phyloP scores from a whole-genome alignment of 2,797 vertebrate species.

The Sebastes nivosus region DNA sequence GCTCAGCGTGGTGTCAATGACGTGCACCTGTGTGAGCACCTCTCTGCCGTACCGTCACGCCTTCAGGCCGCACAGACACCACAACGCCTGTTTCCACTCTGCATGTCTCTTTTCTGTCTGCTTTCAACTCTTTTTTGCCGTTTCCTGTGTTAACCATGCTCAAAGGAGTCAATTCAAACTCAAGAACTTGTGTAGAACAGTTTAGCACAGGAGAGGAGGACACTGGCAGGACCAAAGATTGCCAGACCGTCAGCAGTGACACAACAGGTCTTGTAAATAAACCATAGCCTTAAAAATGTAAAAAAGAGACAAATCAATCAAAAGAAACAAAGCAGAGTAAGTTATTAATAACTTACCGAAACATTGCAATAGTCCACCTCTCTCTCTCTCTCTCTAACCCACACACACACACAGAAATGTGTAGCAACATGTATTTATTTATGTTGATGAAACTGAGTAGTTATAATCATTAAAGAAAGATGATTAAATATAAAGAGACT shows the following conservation, averaged over 20 bases:
- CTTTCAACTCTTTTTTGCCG: not conserved
- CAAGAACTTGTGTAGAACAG: not conserved
- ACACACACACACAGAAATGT: too few species aligned
- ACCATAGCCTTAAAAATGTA: too few species aligned
- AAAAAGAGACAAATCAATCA: too few species aligned
- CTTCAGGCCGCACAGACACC: not conserved
- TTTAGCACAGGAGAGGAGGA: not conserved
- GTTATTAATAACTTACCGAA: too few species aligned
- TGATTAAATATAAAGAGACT: too few species aligned
- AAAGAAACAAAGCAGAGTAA: too few species aligned
- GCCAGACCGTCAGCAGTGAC: not conserved
- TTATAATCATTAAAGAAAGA: too few species aligned
- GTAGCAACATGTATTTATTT: too few species aligned
- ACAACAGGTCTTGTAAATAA: not conserved
- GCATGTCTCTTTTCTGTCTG: not conserved
- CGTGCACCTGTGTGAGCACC: conserved; percentile 39
- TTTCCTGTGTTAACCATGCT: not conserved
- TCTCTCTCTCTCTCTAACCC: too few species aligned
- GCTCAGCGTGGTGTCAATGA: conserved; percentile 32
- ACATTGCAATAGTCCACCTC: too few species aligned
- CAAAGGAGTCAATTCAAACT: not conserved
- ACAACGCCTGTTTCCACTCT: conserved; percentile 8
- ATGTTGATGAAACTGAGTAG: too few species aligned
- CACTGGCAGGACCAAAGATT: not conserved
- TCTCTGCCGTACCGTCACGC: not conserved